phyloP scores from a whole-genome alignment of 2,888 invertebrate genomes.

The Hyposoter didymator region DNA sequence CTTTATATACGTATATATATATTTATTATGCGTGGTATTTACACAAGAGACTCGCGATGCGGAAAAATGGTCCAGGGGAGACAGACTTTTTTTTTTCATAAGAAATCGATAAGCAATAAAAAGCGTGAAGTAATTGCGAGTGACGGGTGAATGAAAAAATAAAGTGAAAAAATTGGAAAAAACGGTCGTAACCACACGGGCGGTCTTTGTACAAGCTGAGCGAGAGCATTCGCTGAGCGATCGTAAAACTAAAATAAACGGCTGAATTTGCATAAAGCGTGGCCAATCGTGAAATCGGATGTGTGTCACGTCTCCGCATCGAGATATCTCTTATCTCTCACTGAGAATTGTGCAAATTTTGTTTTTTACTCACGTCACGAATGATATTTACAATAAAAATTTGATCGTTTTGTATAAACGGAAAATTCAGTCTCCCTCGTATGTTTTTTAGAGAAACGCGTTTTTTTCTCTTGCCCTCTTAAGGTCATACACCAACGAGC shows the following conservation, averaged over 20 bases:
- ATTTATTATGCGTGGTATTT: conserved; percentile 20
- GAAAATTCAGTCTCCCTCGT: not conserved
- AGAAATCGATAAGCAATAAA: conserved; percentile 74
- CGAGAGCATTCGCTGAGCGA: conserved; percentile 62
- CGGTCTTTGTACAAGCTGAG: conserved; percentile 72
- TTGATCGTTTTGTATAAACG: not conserved
- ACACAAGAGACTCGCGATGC: conserved; percentile 9
- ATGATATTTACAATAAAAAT: conserved; percentile 33
- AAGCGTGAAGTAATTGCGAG: conserved; percentile 74
- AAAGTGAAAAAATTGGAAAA: conserved; percentile 15
- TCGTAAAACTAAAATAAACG: conserved; percentile 70
- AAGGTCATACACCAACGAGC: not conserved
- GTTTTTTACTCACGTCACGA: conserved; percentile 50
- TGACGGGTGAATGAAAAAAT: conserved; percentile 61
- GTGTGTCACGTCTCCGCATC: conserved; percentile 72
- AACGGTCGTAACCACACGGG: conserved; percentile 68
- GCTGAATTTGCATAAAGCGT: conserved; percentile 75
- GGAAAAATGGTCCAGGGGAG: conserved; percentile 68
- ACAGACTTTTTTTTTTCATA: conserved; percentile 70
- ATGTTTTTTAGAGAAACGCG: not conserved
- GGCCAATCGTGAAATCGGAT: conserved; percentile 76
- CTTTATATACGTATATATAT: not conserved
- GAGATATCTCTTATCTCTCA: conserved; percentile 60
- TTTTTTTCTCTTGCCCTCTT: not conserved
- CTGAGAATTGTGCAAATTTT: conserved; percentile 32